Evolutionary conservation across 2,888 invertebrate genomes (phyloP), one percentile per base, ranked within the genome.

Genomic region (Cosmia trapezina): DNA sequence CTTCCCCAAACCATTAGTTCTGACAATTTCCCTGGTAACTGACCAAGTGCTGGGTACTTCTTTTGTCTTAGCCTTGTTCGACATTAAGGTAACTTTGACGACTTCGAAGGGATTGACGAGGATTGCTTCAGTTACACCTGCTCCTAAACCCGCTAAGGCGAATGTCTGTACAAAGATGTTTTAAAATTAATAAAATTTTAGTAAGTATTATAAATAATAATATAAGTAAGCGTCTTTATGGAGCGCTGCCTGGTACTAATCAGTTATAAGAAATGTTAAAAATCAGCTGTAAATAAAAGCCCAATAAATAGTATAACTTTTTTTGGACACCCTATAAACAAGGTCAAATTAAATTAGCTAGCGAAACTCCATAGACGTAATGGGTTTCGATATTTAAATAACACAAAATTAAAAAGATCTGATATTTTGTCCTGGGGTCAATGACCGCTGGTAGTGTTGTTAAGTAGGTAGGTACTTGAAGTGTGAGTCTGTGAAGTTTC

Each of bases 61-160:
- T 67, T 96, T 96, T 45, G 97, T 96, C 64, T 96, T 94, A 0
- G 97, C 96, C 72, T 97, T 97, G 89, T 98, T 98, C 0, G 98
- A 97, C 91, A 98, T 98, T 78, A 98, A 93, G 2, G 97, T 97
- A n/a, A 99, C 99, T 96, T 99, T 99, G 0, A 99, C 98, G 49
- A 99, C 98, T 97, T 99, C 99, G 92, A 99, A 99, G 0, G 99
- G 99, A 95, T 99, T 99, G 0, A 99, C 98, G 70, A 99, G 96
- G 79, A 99, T 96, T 9, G 98, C 99, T 95, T 99, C 99, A n/a
- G 99, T 98, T 4, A 98, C 94, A 64, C 99, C 99, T 61, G 99
- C 98, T 73, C 98, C 97, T 17, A 99, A 95, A 57, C 99, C 99
- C 78, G 99, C 98, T 87, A 98, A 92, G 5, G 98, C 97, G 93